Conservation (phyloP, 2,113 vertebrate genomes). For the Austrofundulus limnaeus region DNA sequence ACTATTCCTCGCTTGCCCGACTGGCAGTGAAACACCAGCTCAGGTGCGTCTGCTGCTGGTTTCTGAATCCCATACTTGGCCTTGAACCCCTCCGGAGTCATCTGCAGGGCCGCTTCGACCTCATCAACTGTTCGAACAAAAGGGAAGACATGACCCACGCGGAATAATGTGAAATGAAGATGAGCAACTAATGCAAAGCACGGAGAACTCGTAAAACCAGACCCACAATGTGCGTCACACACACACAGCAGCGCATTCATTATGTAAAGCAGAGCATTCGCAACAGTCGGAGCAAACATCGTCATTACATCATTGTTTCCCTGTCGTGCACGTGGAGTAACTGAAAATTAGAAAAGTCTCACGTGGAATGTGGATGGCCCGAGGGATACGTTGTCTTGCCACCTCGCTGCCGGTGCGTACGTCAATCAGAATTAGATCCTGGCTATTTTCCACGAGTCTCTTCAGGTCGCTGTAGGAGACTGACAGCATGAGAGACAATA, state of each 20-base stretch:
- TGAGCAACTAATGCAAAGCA: background rate
- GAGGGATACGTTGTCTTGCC: constrained; percentile 70
- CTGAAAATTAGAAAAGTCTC: constrained; percentile 1
- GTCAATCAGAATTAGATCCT: constrained; percentile 74
- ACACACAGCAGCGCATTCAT: background rate
- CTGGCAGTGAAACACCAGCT: constrained; percentile 83
- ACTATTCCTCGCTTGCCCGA: constrained; percentile 71
- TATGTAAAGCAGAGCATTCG: background rate
- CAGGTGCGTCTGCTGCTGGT: constrained; percentile 67
- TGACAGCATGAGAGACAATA: constrained; percentile 8
- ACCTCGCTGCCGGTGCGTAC: constrained; percentile 77
- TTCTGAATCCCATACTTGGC: constrained; percentile 74
- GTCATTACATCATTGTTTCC: no score
- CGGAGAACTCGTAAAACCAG: constrained; percentile 3
- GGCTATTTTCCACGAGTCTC: constrained; percentile 56
- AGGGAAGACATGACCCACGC: background rate
- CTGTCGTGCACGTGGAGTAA: background rate
- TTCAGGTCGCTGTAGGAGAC: constrained; percentile 71
- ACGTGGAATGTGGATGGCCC: constrained; percentile 79
- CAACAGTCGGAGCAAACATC: no score
- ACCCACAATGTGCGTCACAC: no score
- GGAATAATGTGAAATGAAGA: background rate
- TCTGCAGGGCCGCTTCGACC: constrained; percentile 73
- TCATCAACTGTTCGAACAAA: constrained; percentile 66
- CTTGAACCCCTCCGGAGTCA: constrained; percentile 76